These are phyloP conservation scores for Bombus balteatus DNA, from an alignment of 1,140 invertebrate species.

Conservation along the genomic window DNA sequence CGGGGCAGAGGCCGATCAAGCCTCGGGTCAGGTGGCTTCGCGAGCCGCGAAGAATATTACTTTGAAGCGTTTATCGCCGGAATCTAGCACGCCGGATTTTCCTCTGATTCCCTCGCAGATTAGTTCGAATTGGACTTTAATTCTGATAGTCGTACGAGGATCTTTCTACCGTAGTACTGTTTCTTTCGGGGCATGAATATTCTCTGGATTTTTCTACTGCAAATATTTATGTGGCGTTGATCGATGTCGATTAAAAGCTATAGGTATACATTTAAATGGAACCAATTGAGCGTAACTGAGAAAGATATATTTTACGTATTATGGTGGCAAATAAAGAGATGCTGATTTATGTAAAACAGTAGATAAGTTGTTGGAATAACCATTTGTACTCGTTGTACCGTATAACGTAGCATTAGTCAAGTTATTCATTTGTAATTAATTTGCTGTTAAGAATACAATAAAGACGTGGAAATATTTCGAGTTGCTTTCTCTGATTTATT, in stretches of 20 bases:
- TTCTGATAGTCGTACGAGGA: neutral
- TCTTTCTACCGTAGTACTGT: neutral
- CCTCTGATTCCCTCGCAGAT: conserved; percentile 16
- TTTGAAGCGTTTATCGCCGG: conserved; percentile 19
- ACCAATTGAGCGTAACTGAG: too few relatives aligned
- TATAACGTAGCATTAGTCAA: neutral
- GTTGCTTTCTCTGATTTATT: neutral
- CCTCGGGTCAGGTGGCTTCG: neutral
- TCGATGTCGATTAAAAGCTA: neutral
- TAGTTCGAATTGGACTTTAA: conserved; percentile 17
- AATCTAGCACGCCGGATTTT: conserved; percentile 35
- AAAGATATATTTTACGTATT: too few relatives aligned
- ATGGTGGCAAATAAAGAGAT: neutral
- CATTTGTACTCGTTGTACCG: neutral
- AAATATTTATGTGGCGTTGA: too few relatives aligned
- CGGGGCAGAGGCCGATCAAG: conserved; percentile 5
- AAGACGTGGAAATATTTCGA: neutral
- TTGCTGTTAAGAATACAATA: neutral
- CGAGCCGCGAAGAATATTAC: conserved; percentile 21
- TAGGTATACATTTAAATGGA: neutral
- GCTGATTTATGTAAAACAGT: too few relatives aligned
- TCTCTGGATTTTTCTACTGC: neutral
- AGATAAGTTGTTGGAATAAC: neutral
- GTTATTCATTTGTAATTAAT: neutral
- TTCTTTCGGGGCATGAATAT: neutral